phyloP scores from a whole-genome alignment of 2,113 vertebrate species.

The Malurus cyaneus region DNA sequence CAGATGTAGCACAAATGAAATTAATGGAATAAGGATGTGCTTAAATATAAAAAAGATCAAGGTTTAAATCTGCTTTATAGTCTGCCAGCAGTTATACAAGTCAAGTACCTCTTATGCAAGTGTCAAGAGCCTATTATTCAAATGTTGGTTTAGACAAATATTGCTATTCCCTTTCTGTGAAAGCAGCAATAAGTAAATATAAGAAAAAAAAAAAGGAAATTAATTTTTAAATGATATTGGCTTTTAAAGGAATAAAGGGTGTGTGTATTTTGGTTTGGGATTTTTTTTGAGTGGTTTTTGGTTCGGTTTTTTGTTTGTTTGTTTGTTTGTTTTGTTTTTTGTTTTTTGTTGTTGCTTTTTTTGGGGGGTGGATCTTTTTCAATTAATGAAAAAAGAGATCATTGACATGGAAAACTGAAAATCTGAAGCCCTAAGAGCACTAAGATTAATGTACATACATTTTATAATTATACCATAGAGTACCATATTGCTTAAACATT shows the following conservation, averaged over 20 bases:
- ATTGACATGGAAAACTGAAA: background rate
- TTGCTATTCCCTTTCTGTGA: background rate
- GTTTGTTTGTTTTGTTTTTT: background rate
- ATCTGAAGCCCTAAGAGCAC: background rate
- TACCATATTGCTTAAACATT: background rate
- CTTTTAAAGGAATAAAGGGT: background rate
- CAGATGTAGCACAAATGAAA: background rate
- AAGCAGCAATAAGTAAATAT: background rate
- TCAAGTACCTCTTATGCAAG: background rate
- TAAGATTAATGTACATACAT: background rate
- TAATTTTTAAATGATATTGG: background rate
- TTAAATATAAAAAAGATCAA: background rate
- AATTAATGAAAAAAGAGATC: background rate
- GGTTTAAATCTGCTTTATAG: background rate
- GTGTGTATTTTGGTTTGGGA: accelerated
- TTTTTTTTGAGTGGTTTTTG: background rate
- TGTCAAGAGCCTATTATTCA: background rate
- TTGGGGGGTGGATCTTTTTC: background rate
- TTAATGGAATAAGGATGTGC: background rate
- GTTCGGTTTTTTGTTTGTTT: background rate
- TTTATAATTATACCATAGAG: background rate
- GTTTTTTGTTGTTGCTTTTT: too few species aligned
- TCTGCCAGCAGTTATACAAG: background rate
- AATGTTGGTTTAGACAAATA: background rate
- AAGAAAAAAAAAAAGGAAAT: background rate